Evolutionary conservation across 2,113 vertebrate genomes (phyloP).

Genomic region (Dipodomys ordii): DNA sequence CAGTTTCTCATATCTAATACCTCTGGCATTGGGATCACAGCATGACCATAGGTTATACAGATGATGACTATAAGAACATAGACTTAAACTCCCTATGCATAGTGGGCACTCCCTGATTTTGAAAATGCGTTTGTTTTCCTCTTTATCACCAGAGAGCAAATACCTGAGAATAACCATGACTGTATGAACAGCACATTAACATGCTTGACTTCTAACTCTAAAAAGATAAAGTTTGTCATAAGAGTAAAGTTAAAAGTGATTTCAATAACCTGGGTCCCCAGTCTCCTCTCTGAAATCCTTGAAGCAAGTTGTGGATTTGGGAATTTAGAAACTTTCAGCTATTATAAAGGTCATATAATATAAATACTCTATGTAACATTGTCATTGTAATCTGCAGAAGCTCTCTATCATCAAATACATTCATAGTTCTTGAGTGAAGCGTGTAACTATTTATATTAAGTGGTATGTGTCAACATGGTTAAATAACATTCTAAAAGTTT

Average conservation of each 20-base stretch:
- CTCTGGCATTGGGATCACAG: not conserved
- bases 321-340: not conserved
- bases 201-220: not conserved
- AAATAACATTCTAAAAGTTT: not conserved
- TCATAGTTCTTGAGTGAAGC: not conserved
- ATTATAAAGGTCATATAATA: not conserved
- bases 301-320: not conserved
- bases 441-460: conserved; percentile 3
- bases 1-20: not conserved
- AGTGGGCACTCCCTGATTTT: not conserved
- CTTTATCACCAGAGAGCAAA: not conserved
- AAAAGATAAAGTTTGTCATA: not conserved
- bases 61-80: not conserved
- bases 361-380: not conserved
- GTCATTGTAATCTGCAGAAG: not conserved
- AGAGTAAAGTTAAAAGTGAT: conserved; percentile 16
- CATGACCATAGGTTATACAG: not conserved
- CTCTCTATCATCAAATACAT: not conserved
- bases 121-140: conserved; percentile 5
- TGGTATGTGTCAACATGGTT: not conserved
- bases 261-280: not conserved
- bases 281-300: not conserved
- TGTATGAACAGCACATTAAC: not conserved
- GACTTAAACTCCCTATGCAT: not conserved
- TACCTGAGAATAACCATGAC: not conserved